Evolutionary conservation across 1,140 invertebrate species (phyloP).

Genomic region (Sitobion miscanthi): DNA sequence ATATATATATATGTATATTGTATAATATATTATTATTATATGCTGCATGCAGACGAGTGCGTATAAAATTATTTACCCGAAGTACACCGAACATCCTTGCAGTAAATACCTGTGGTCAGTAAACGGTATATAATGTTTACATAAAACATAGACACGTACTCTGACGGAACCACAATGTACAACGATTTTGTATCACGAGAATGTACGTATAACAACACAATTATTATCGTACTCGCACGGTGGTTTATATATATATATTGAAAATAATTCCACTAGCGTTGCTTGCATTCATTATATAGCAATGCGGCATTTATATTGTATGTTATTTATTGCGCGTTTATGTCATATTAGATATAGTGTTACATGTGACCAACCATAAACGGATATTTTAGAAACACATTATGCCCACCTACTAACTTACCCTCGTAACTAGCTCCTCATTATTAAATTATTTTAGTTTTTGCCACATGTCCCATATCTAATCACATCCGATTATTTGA

Average conservation of each 20-base stretch:
- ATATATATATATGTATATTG: neutral
- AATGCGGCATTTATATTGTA: neutral
- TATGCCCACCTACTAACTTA: neutral
- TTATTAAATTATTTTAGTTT: neutral
- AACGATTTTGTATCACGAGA: neutral
- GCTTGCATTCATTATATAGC: conserved; percentile 1
- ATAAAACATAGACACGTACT: neutral
- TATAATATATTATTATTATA: neutral
- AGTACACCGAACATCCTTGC: neutral
- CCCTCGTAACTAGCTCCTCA: neutral
- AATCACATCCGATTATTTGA: neutral
- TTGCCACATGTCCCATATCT: neutral
- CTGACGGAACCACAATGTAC: neutral
- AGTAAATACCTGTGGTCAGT: neutral
- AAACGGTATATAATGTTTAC: conserved; percentile 11
- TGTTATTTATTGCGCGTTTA: neutral
- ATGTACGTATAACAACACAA: neutral
- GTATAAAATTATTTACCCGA: neutral
- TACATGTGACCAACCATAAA: neutral
- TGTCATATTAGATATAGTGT: neutral
- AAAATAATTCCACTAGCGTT: neutral
- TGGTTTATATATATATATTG: neutral
- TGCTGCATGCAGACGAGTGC: neutral
- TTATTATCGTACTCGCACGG: neutral
- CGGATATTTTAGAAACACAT: neutral